Evolutionary conservation across 1,140 invertebrate species (phyloP).

Genomic region (Teleopsis dalmanni): DNA sequence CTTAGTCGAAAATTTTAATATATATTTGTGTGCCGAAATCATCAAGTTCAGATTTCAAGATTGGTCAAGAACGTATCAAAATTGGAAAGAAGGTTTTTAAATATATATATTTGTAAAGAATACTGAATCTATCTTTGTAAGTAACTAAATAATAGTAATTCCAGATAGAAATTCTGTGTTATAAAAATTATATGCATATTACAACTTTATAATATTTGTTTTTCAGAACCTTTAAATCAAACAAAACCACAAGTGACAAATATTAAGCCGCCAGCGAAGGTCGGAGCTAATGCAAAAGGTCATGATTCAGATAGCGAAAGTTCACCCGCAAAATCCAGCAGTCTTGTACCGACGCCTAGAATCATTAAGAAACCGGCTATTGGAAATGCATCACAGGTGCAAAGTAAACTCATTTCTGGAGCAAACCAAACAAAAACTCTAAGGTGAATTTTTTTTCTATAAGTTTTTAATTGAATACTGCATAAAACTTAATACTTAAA

Average conservation of each 20-base stretch:
- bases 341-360: background rate
- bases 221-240: slow-evolving; percentile 14
- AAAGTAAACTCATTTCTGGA: no score
- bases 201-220: background rate
- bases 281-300: background rate
- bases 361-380: background rate
- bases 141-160: no score
- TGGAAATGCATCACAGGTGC: background rate
- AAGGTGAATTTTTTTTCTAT: slow-evolving; percentile 1
- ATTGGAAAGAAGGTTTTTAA: no score
- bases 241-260: slow-evolving; percentile 14
- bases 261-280: slow-evolving; percentile 9
- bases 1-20: no score
- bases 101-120: no score
- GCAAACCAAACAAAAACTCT: background rate
- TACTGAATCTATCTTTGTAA: no score
- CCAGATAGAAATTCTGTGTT: no score
- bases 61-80: no score
- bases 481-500: background rate
- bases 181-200: no score
- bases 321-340: slow-evolving; percentile 6
- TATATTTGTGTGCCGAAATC: no score
- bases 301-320: slow-evolving; percentile 4
- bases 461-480: background rate
- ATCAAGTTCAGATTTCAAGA: no score